Conservation (phyloP, 2,113 vertebrate species). For the Antigone vipio region DNA sequence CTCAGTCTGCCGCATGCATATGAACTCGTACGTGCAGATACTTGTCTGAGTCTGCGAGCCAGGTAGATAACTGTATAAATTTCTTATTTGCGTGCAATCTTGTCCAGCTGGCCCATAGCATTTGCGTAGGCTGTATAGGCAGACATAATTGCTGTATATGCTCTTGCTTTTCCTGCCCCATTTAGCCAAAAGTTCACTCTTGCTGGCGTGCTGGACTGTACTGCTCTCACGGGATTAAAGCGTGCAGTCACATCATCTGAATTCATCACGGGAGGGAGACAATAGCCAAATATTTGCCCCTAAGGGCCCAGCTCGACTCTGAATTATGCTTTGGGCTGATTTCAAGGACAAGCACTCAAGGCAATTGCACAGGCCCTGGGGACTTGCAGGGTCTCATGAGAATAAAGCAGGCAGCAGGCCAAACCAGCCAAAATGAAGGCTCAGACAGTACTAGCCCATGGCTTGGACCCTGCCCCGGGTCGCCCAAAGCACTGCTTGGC, state of each 20-base stretch:
- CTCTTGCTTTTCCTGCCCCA: neutral
- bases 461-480: neutral
- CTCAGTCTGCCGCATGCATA: neutral
- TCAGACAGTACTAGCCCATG: neutral
- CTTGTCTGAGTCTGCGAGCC: slow-evolving; percentile 40
- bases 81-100: neutral
- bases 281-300: neutral
- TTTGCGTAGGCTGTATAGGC: neutral
- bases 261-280: neutral
- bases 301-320: neutral
- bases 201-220: neutral
- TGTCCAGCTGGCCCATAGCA: slow-evolving; percentile 51
- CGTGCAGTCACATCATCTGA: neutral
- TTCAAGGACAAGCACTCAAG: neutral
- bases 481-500: neutral
- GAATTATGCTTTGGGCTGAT: neutral
- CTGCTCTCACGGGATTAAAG: neutral
- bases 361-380: neutral
- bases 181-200: slow-evolving; percentile 5
- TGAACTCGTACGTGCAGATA: slow-evolving; percentile 41
- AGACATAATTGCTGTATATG: slow-evolving; percentile 9
- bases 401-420: neutral
- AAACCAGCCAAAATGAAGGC: neutral
- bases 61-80: slow-evolving; percentile 47
- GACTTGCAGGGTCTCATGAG: neutral